These are phyloP conservation scores for Psettodes erumei DNA, from an alignment of 2,113 vertebrate species.

Conservation along the genomic window DNA sequence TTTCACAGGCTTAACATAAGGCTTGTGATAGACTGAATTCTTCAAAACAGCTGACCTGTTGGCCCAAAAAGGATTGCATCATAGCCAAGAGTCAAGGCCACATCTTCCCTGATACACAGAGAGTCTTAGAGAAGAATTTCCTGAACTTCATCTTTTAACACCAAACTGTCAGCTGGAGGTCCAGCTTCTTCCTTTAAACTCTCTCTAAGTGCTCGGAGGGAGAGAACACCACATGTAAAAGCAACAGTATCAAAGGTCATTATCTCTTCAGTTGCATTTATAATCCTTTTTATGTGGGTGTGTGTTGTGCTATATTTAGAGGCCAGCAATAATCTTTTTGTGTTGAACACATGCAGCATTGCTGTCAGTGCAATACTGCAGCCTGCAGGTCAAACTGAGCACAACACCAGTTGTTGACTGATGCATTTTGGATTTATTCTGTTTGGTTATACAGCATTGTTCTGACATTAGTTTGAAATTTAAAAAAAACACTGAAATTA, in stretches of 20 bases:
- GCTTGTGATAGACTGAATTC: background rate
- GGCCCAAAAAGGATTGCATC: background rate
- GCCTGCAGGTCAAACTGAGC: conserved; percentile 59
- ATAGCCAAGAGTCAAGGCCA: background rate
- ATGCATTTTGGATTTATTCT: too few relatives aligned
- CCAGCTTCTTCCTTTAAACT: background rate
- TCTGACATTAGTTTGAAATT: background rate
- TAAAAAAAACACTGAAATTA: background rate
- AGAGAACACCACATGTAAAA: background rate
- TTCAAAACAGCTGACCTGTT: conserved; percentile 7
- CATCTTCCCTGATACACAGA: background rate
- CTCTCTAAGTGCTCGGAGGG: background rate
- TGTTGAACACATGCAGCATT: background rate
- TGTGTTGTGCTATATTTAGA: background rate
- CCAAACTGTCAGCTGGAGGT: background rate
- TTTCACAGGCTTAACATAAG: background rate
- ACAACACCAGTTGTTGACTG: conserved; percentile 19
- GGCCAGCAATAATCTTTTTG: background rate
- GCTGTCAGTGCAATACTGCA: conserved; percentile 56
- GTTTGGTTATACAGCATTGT: background rate
- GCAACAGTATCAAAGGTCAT: background rate
- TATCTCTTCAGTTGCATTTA: background rate
- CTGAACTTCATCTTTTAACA: background rate
- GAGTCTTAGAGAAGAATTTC: background rate
- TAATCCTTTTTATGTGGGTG: background rate